Base-by-base conservation (phyloP, 2,113 vertebrate genomes). In the Cygnus atratus region DNA sequence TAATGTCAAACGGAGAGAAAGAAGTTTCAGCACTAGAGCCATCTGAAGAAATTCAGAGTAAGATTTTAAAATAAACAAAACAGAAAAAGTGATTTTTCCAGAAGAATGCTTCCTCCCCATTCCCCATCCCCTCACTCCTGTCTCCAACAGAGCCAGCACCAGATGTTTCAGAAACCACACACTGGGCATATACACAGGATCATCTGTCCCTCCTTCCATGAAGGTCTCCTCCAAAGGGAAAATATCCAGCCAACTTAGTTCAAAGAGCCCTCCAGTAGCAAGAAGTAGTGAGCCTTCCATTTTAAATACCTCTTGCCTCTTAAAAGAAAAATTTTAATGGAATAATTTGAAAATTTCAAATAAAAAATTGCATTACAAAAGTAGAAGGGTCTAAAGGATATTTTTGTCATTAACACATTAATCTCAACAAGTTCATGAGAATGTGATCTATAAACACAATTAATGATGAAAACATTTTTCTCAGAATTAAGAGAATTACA, bases 101-200 rank as follows among this genome's bases (percentile, higher is more conserved):
- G 41, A 57, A 87, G 85, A 88, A 92, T 50, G 33, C 24, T 85
- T 75, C 74, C 33, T 87, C 18, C 13, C 12, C 37, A 19, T 71
- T 59, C 46, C 19, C 54, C 2, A 1, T 59, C 21, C 44, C 37
- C 28, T 29, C 19, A 48, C 31, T 91, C 37, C 63, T 87, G 26
- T 29, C 58, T 91, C 87, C 91, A 82, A 10, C 87, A 72, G 70
- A 95, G 89, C 77, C 84, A 93, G 41, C 58, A 87, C 62, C 91
- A 95, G 94, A 91, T 90, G 74, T 92, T 94, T 93, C 91, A 94
- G 63, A 88, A 97, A 88, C 71, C 71, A 68, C 89, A 87, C 74
- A 76, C 73, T 79, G 84, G 77, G 93, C 61, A 93, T 43, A 95
- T 8, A 84, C 77, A 82, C 63, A 76, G 67, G 44, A 87, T 94